A percentile compares a stretch with the other conserved stretches of the same genome.
These are phyloP conservation scores for Ennomos fuscantarius DNA, from an alignment of 2,888 invertebrate species.

Conservation along the genomic window DNA sequence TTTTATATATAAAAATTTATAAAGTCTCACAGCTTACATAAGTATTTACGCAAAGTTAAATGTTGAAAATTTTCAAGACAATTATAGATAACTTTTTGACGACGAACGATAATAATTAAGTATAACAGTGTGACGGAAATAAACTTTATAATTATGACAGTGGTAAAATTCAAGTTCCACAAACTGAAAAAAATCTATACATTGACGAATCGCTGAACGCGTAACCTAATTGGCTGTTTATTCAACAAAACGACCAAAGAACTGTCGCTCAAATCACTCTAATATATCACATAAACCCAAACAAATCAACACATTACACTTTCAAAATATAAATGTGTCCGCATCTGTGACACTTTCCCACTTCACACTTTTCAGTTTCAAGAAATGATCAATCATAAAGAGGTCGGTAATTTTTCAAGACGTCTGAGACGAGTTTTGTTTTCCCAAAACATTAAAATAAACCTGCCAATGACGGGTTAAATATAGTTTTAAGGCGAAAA, in stretches of 20 bases:
- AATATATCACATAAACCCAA: conserved; percentile 68
- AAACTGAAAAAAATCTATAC: too few species aligned
- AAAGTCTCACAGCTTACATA: too few species aligned
- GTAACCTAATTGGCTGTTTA: conserved; percentile 37
- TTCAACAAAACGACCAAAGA: conserved; percentile 46
- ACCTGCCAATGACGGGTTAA: conserved; percentile 61
- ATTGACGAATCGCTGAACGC: not conserved
- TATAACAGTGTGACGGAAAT: too few species aligned
- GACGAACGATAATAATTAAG: too few species aligned
- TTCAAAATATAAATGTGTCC: conserved; percentile 59
- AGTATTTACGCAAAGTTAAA: too few species aligned
- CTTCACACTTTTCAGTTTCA: conserved; percentile 62
- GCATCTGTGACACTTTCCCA: conserved; percentile 41
- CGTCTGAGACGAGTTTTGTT: conserved; percentile 70
- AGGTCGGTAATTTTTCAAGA: conserved; percentile 79
- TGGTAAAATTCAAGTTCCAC: too few species aligned
- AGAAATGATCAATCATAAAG: conserved; percentile 83
- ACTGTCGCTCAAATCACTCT: conserved; percentile 55
- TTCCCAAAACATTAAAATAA: conserved; percentile 75
- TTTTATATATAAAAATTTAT: too few species aligned
- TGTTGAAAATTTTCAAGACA: too few species aligned
- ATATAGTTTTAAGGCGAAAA: conserved; percentile 70
- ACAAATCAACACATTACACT: conserved; percentile 77
- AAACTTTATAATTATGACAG: too few species aligned
- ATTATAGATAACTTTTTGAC: too few species aligned